Evolutionary conservation across 2,113 vertebrate genomes (phyloP), one percentile per base, ranked within the genome.

Genomic region (Rhombomys opimus): DNA sequence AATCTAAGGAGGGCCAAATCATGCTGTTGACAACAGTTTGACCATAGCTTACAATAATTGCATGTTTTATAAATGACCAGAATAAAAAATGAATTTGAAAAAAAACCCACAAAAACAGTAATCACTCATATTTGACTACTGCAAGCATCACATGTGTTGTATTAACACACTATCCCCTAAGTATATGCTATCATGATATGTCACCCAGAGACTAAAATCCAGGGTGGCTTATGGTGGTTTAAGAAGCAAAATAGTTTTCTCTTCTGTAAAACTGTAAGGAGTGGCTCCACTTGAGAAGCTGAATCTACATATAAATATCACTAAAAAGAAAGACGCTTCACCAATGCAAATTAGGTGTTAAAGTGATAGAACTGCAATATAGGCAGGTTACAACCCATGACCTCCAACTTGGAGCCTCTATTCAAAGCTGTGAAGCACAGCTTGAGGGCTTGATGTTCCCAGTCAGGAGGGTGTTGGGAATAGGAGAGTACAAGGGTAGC

Each of bases 331-430:
- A 81, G 72, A 25, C 77, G 52, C 6, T 95, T 96, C 81, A 35
- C 35, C 41, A 96, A 25, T 46, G 25, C 27, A 80, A 88, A 76
- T 65, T 67, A 65, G 22, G 10, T 95, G 72, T 90, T 85, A 94
- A 90, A 41, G 1, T 38, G 15, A 94, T 85, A 22, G 18, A 63
- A 86, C 52, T 67, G 35, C 75, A 50, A 5, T 67, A 57, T 12
- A 76, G 1, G 54, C 65, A 25, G 50, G 70, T 95, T 50, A 96
- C 63, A 25, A 67, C 27, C 38, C 46, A 18, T 76, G 65, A 95
- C 81, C 61, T 72, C 52, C 87, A 93, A 23, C 70, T 63, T 65
- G 63, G 76, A 90, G 2, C 3, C 85, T 46, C 8, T 61, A 41
- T 61, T 93, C 13, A 72, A 61, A 78, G 20, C 23, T 59, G 4